phyloP scores from a whole-genome alignment of 1,140 invertebrate genomes.

The Polypedilum pembai region DNA sequence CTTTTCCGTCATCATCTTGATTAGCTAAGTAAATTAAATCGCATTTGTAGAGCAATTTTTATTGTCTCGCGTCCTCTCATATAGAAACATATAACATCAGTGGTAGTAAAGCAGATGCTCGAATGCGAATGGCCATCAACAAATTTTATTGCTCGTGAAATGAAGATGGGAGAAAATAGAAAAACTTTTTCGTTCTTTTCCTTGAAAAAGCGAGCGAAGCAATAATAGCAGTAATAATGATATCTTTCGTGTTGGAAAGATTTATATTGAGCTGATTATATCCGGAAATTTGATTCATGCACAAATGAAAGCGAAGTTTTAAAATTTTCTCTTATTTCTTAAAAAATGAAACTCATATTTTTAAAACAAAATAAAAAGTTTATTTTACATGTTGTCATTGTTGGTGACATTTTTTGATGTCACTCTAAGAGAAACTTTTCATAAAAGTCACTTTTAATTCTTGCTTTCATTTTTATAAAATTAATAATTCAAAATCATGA shows the following conservation, averaged over 20 bases:
- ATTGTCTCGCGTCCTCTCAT: not conserved
- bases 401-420: no score
- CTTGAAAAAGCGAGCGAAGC: no score
- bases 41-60: constrained; percentile 13
- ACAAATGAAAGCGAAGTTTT: not conserved
- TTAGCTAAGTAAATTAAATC: constrained; percentile 19
- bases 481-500: no score
- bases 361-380: no score
- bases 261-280: not conserved
- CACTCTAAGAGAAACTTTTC: no score
- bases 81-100: not conserved
- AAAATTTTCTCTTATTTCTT: not conserved
- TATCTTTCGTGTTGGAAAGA: not conserved
- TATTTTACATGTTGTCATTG: no score
- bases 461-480: no score
- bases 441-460: no score
- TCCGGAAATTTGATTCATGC: not conserved
- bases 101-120: not conserved
- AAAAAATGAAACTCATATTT: no score
- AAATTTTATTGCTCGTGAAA: constrained; percentile 13
- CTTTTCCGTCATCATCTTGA: constrained; percentile 4
- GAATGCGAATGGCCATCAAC: constrained; percentile 10
- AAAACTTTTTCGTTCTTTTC: not conserved
- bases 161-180: not conserved
- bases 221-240: no score